Conservation (phyloP, 2,797 vertebrate genomes). For the Alcedo atthis region DNA sequence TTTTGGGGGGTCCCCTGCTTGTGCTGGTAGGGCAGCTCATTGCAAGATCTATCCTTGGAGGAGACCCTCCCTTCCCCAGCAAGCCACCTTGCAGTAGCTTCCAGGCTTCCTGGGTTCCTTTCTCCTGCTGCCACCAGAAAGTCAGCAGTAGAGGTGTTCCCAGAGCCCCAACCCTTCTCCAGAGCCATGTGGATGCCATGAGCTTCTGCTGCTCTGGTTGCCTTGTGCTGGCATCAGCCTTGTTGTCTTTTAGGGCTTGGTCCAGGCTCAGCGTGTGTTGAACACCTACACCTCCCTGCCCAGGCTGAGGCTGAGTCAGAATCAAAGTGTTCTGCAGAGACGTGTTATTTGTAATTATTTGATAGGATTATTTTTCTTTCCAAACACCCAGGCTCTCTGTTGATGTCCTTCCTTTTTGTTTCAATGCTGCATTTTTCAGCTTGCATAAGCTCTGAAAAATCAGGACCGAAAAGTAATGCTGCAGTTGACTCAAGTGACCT, state of each 20-base stretch:
- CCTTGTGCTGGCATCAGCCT: neutral
- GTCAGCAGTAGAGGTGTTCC: accelerated
- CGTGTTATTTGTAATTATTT: neutral
- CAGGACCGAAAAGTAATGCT: neutral
- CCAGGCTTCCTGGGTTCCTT: neutral
- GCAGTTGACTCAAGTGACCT: neutral
- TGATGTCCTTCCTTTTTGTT: neutral
- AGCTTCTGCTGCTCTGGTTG: neutral
- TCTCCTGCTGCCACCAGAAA: neutral
- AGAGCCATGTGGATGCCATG: accelerated
- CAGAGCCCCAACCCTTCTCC: no score
- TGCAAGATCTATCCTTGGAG: neutral
- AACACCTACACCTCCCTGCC: constrained; percentile 22
- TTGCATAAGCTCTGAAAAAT: constrained; percentile 1
- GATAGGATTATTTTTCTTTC: neutral
- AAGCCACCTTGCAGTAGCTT: neutral
- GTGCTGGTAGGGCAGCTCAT: accelerated
- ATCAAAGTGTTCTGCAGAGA: neutral
- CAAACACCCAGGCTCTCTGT: neutral
- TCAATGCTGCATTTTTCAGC: neutral
- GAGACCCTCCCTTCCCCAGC: neutral
- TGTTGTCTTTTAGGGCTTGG: neutral
- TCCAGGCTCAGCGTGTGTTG: neutral
- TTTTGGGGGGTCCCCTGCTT: neutral
- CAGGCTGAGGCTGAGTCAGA: constrained; percentile 29